phyloP scores from a whole-genome alignment of 2,113 vertebrate genomes.

The Corvus cornix region DNA sequence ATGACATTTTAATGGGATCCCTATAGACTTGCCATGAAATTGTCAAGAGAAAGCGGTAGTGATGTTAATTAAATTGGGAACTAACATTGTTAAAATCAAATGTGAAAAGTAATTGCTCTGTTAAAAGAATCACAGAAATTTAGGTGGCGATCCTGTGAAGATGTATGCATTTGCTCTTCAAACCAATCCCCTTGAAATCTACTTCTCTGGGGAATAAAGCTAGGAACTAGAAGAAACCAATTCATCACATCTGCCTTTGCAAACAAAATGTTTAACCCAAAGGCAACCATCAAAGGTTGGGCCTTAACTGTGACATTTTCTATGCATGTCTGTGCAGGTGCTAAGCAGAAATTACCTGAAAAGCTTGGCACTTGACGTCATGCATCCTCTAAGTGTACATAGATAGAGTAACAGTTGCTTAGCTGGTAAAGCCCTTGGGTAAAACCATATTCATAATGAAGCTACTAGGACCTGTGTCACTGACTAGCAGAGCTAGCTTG shows the following conservation, averaged over 20 bases:
- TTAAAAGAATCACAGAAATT: neutral
- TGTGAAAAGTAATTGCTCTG: conserved; percentile 26
- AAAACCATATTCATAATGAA: neutral
- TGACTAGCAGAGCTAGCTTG: neutral
- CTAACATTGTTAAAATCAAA: conserved; percentile 41
- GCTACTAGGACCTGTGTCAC: neutral
- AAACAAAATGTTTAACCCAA: neutral
- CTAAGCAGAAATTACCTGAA: neutral
- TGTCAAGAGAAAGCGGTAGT: conserved; percentile 59
- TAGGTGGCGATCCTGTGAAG: neutral
- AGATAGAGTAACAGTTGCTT: neutral
- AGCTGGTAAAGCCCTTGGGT: neutral
- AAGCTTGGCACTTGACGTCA: neutral
- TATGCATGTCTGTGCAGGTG: neutral
- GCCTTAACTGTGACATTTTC: neutral
- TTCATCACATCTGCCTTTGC: neutral
- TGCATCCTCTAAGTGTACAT: neutral
- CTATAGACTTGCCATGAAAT: conserved; percentile 56
- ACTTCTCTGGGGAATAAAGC: neutral
- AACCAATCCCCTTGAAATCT: neutral
- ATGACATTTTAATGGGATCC: conserved; percentile 69
- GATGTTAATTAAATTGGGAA: conserved; percentile 65
- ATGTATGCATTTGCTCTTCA: neutral
- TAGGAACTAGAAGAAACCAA: neutral
- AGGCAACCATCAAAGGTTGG: neutral